A percentile compares a stretch with the other conserved stretches of the same genome.
Conservation (phyloP, 2,113 vertebrate genomes). For the Eidolon helvum region DNA sequence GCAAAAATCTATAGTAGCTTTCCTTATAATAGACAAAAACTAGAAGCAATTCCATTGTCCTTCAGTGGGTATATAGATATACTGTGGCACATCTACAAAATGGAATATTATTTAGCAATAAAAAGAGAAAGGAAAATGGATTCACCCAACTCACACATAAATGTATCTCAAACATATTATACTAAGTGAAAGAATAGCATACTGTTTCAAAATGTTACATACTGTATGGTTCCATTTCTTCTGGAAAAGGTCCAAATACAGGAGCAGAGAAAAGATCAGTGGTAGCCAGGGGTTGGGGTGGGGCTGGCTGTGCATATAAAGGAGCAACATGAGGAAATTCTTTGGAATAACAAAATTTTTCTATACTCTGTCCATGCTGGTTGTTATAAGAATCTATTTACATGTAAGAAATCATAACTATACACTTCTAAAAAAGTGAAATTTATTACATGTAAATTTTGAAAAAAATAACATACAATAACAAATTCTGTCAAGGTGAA, state of each 20-base stretch:
- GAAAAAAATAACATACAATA: neutral
- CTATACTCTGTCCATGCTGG: neutral
- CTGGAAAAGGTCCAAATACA: neutral
- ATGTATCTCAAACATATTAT: neutral
- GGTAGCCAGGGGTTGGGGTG: neutral
- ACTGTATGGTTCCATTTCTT: neutral
- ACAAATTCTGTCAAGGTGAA: neutral
- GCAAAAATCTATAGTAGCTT: neutral
- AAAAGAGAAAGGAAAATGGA: neutral
- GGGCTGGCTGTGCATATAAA: neutral
- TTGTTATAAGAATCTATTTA: neutral
- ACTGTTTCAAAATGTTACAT: neutral
- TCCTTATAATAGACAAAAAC: neutral
- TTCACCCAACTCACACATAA: neutral
- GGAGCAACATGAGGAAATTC: neutral
- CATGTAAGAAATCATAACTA: neutral
- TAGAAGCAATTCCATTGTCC: neutral
- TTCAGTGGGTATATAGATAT: neutral
- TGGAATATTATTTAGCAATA: neutral
- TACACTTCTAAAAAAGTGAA: neutral
- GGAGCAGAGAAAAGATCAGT: neutral
- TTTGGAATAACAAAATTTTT: neutral
- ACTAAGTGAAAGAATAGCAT: neutral
- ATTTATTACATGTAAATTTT: neutral
- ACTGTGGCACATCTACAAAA: neutral